Evolutionary conservation across 1,140 invertebrate genomes (phyloP).

Genomic region (Acyrthosiphon pisum): DNA sequence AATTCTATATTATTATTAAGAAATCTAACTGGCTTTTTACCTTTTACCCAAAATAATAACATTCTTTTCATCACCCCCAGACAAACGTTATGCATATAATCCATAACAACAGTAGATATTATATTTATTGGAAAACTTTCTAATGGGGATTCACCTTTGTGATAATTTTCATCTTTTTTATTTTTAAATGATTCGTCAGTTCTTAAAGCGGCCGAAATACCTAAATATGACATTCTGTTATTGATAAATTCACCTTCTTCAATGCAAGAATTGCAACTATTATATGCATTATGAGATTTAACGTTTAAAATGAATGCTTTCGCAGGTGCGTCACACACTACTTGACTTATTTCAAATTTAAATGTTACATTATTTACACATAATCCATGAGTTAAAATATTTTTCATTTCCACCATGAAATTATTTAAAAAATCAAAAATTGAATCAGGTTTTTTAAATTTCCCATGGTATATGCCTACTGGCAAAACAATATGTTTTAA

Average conservation of each 20-base stretch:
- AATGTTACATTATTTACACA: background rate
- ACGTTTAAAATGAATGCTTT: background rate
- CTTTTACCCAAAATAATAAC: too few relatives aligned
- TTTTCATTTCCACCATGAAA: background rate
- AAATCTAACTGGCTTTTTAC: too few relatives aligned
- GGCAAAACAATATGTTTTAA: background rate
- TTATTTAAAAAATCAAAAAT: background rate
- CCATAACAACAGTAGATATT: slow-evolving; percentile 1
- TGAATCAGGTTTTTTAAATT: background rate
- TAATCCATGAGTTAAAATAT: background rate
- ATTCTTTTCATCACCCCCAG: too few relatives aligned
- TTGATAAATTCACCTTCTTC: background rate
- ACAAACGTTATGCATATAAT: too few relatives aligned
- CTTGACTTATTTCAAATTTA: background rate
- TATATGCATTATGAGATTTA: background rate
- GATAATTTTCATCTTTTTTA: slow-evolving; percentile 1
- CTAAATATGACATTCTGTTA: background rate
- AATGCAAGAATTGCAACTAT: background rate
- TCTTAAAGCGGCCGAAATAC: background rate
- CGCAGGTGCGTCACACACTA: background rate
- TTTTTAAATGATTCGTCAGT: background rate
- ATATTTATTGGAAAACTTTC: slow-evolving; percentile 12
- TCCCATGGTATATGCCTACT: background rate
- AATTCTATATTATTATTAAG: too few relatives aligned
- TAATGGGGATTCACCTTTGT: background rate